Evolutionary conservation across 92 coral and sea anemone species (phyloP), one percentile per base, ranked within the genome.

Genomic region (Micromussa lordhowensis): DNA sequence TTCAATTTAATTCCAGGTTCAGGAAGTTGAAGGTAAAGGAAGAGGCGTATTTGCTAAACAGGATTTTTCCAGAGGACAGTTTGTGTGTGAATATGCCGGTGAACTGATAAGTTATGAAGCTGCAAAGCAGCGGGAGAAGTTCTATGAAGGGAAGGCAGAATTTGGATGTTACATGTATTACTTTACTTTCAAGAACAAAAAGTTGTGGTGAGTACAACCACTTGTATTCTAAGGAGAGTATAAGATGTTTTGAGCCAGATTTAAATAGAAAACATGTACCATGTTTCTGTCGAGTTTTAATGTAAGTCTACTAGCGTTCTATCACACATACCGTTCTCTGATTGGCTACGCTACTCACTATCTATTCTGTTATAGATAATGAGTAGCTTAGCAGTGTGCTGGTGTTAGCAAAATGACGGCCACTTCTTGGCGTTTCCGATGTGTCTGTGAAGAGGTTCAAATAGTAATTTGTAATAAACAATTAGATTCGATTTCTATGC

Each of bases 151-250:
- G 49, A 90, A 97, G 68, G 84, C 88, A n/a, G 96, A 95, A 49
- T 80, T 94, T 75, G 99, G 99, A 19, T 97, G 98, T 82, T 97
- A 96, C 91, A 97, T 96, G 99, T 97, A 97, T 88, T 97, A 97
- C 77, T 93, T 97, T 59, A 68, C 53, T 48, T 97, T 91, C 85
- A 96, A 93, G 81, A 94, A 96, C 89, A 96, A 96, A 75, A 97
- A 96, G 86, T 91, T 91, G 71, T 97, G 99, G 99, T 97, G 80
- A 91, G 99, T 58, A 7, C 54, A 48, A 1, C 44, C 7, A 71
- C 61, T 14, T 1, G 10, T 51, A 48, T 19, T 59, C 29, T 22
- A 9, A 18, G 16, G 15, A 26, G 19, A 12, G 29, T 22, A 81
- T 9, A 26, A 9, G 14, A 64, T 64, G 70, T 59, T 59, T 16